These are phyloP conservation scores for Hylyphantes graminicola DNA, from an alignment of 1,140 invertebrate genomes.

Conservation along the genomic window DNA sequence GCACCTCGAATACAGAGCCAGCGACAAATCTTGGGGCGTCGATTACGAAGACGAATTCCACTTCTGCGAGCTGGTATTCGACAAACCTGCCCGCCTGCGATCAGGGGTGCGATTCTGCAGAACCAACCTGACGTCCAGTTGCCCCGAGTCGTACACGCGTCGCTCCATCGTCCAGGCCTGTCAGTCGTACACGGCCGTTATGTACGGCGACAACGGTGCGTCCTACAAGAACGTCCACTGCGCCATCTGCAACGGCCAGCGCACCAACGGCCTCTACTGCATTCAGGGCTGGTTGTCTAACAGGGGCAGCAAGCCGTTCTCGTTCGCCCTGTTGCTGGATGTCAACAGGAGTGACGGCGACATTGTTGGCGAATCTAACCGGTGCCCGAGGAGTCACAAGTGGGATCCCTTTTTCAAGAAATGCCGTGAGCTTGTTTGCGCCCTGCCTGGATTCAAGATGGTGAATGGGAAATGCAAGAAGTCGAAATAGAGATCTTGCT, in stretches of 20 bases:
- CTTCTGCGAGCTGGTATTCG: not conserved
- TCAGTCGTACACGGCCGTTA: slow-evolving; percentile 5
- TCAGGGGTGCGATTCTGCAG: slow-evolving; percentile 3
- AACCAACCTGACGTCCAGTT: not conserved
- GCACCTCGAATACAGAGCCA: not conserved
- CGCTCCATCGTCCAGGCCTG: not conserved
- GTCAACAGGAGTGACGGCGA: slow-evolving; percentile 35
- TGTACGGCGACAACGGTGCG: not conserved
- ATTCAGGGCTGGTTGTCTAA: not conserved
- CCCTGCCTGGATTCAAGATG: slow-evolving; percentile 19
- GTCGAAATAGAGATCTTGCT: not conserved
- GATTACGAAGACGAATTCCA: not conserved
- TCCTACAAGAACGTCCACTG: slow-evolving; percentile 23
- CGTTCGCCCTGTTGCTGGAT: slow-evolving; percentile 38
- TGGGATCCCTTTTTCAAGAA: slow-evolving; percentile 72
- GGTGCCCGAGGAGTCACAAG: slow-evolving; percentile 63
- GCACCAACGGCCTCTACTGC: not conserved
- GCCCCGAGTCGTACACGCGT: not conserved
- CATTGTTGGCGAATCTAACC: not conserved
- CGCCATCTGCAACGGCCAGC: slow-evolving; percentile 10
- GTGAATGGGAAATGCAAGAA: slow-evolving; percentile 33
- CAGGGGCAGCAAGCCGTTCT: slow-evolving; percentile 9
- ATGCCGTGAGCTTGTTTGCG: slow-evolving; percentile 68
- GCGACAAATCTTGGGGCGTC: not conserved
- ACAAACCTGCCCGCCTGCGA: not conserved